phyloP scores from a whole-genome alignment of 2,888 invertebrate species.

The Tiphia femorata region DNA sequence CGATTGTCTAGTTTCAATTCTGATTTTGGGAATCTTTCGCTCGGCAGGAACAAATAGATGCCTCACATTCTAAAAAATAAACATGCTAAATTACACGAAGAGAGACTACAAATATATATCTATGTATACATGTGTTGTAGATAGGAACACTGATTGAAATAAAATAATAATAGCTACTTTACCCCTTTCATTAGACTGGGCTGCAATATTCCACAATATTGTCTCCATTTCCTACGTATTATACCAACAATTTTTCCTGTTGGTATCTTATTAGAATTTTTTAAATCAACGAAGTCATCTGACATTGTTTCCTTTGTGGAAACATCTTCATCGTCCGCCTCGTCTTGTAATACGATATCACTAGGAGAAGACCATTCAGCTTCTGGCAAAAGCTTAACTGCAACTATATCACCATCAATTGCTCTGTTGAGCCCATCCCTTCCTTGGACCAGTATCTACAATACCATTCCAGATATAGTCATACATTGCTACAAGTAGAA shows the following conservation, averaged over 20 bases:
- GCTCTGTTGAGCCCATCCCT: constrained; percentile 89
- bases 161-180: constrained; percentile 13
- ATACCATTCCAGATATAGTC: constrained; percentile 27
- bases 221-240: constrained; percentile 95
- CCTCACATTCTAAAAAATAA: constrained; percentile 67
- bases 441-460: constrained; percentile 87
- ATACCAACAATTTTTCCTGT: constrained; percentile 93
- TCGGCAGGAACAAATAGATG: constrained; percentile 97
- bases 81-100: background rate
- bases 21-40: constrained; percentile 91
- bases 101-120: background rate
- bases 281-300: constrained; percentile 11
- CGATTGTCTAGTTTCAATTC: constrained; percentile 95
- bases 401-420: constrained; percentile 95
- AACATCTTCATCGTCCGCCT: constrained; percentile 76
- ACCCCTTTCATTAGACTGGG: constrained; percentile 79
- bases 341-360: constrained; percentile 84
- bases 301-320: constrained; percentile 47
- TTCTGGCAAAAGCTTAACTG: constrained; percentile 89
- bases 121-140: background rate
- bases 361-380: constrained; percentile 92
- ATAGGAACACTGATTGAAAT: background rate
- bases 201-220: constrained; percentile 96
- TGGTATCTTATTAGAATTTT: constrained; percentile 63
- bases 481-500: background rate